Evolutionary conservation across 2,797 vertebrate genomes (phyloP), one percentile per base, ranked within the genome.

Genomic region (Sebastes flavidus): DNA sequence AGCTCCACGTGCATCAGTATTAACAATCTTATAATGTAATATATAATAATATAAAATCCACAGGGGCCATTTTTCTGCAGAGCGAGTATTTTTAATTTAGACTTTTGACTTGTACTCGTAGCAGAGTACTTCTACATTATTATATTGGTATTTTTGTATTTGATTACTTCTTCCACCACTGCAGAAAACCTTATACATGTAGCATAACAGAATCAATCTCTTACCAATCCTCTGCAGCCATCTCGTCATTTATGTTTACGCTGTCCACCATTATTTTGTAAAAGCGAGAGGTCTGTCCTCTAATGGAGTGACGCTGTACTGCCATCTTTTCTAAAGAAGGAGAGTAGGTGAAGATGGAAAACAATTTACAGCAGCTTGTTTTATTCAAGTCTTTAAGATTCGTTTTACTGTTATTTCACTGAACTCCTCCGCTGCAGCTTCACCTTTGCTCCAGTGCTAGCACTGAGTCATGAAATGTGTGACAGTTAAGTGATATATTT

Each of bases 401-500:
- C 1, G 2, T 49, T 42, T 42, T 42, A 42, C 38, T 7, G 14
- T 16, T 42, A 42, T 42, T 42, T 16, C 38, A 52, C 49, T 52
- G 49, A 52, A 52, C 49, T 52, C 1, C 8, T 52, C 8, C 18
- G 1, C 49, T 52, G 20, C 49, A 52, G 49, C 46, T 32, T 69
- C 34, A 65, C 56, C 22, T 58, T 66, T 78, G 68, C 32, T 62
- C 5, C 38, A 42, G 6, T 16, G 38, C 38, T 46, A 34, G 6
- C 70, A 27, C 68, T 38, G 49, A 82, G 49, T 86, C 79, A 79
- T 38, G 4, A 78, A 65, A 80, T 30, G 75, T 76, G 82, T 71
- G 80, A 65, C 67, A 27, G 30, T 72, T 54, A 52, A 69, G 34
- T 68, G 60, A 77, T 34, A 56, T 63, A 30, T 27, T 36, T 75